Evolutionary conservation across 2,797 vertebrate species (phyloP).

Genomic region (Heterohyrax brucei): DNA sequence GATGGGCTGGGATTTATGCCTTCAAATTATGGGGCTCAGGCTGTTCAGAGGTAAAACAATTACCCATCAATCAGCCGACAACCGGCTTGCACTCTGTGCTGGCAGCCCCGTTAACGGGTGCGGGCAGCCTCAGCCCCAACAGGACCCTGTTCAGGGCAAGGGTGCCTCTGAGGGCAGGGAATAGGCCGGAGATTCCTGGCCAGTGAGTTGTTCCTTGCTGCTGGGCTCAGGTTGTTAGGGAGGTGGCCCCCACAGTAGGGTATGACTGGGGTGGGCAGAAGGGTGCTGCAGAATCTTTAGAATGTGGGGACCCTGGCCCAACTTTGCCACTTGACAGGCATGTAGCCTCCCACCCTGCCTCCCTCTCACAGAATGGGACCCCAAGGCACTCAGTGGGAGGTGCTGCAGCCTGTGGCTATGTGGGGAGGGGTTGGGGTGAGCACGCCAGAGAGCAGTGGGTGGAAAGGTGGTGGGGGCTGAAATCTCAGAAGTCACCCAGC

Average conservation of each 20-base stretch:
- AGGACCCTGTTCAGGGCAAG: background rate
- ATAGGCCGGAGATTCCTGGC: background rate
- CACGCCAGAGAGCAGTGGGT: background rate
- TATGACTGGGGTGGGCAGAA: background rate
- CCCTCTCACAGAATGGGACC: background rate
- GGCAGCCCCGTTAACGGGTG: background rate
- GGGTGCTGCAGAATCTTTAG: background rate
- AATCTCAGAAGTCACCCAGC: too few species aligned
- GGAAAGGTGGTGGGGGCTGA: background rate
- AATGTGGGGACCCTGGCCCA: background rate
- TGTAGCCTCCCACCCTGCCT: too few species aligned
- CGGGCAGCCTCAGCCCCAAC: background rate
- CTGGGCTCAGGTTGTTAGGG: background rate
- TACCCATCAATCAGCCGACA: constrained; percentile 82
- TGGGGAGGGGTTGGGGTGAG: background rate
- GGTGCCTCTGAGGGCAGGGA: background rate
- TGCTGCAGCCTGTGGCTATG: too few species aligned
- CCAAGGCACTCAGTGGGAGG: background rate
- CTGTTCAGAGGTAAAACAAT: constrained; percentile 85
- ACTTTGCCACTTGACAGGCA: background rate
- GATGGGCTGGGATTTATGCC: constrained; percentile 79
- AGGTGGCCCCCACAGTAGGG: background rate
- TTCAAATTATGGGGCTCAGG: constrained; percentile 70
- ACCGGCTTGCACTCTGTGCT: constrained; percentile 26
- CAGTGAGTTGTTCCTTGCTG: background rate